A percentile compares a stretch with the other conserved stretches of the same genome.
Evolutionary conservation across 2,888 invertebrate genomes (phyloP).

Genomic region (Serrognathus titanus): DNA sequence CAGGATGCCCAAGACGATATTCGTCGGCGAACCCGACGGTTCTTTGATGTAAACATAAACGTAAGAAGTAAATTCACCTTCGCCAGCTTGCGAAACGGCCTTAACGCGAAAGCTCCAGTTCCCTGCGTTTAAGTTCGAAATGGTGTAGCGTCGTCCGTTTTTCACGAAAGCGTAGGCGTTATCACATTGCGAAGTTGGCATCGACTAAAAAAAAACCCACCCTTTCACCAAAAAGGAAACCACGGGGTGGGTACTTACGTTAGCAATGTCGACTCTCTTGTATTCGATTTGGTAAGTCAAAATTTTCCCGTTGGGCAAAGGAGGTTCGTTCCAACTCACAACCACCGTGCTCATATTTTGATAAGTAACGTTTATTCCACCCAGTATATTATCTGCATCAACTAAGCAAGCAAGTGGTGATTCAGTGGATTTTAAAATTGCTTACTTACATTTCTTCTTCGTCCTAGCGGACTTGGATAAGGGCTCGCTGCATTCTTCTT

Average conservation of each 20-base stretch:
- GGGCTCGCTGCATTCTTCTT: constrained; percentile 22
- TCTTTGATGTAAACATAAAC: constrained; percentile 63
- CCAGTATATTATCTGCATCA: constrained; percentile 63
- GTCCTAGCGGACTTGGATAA: constrained; percentile 13
- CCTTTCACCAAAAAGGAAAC: no score
- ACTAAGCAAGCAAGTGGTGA: constrained; percentile 49
- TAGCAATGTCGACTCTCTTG: constrained; percentile 62
- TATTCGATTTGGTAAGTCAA: constrained; percentile 81
- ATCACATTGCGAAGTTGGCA: constrained; percentile 63
- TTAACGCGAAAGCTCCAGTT: constrained; percentile 78
- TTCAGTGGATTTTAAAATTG: no score
- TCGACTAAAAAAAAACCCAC: constrained; percentile 46
- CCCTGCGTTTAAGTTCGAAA: constrained; percentile 66
- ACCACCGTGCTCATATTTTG: constrained; percentile 58
- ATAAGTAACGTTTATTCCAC: constrained; percentile 52
- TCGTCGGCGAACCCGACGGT: constrained; percentile 9
- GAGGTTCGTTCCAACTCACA: constrained; percentile 77
- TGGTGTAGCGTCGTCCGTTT: constrained; percentile 50
- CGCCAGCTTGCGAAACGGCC: constrained; percentile 72
- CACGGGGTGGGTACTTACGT: constrained; percentile 49
- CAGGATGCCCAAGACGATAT: background rate
- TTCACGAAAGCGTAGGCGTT: constrained; percentile 59
- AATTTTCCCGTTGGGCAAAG: constrained; percentile 82
- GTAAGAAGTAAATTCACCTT: constrained; percentile 59
- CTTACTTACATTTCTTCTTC: constrained; percentile 3